phyloP scores from a whole-genome alignment of 2,113 vertebrate species.

The Platysteira castanea region DNA sequence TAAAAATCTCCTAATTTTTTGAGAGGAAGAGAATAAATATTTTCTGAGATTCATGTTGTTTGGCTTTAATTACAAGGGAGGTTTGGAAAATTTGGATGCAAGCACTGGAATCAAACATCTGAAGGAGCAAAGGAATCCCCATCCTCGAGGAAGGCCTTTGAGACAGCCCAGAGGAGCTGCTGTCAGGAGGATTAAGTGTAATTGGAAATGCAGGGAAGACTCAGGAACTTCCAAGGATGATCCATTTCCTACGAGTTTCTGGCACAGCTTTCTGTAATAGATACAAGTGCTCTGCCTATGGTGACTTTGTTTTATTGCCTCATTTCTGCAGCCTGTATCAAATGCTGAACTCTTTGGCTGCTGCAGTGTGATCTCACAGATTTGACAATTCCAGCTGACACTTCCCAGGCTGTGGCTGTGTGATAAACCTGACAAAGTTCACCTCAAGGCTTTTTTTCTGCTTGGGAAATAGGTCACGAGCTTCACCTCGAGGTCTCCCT shows the following conservation, averaged over 20 bases:
- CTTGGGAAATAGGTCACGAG: background rate
- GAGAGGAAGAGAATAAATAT: background rate
- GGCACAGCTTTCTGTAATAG: background rate
- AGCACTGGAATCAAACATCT: background rate
- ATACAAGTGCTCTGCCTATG: background rate
- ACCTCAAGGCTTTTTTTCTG: background rate
- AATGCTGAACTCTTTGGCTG: background rate
- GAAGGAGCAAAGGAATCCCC: background rate
- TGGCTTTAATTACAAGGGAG: background rate
- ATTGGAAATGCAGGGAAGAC: background rate
- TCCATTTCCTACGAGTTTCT: background rate
- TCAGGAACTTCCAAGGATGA: background rate
- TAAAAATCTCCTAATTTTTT: background rate
- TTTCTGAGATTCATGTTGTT: background rate
- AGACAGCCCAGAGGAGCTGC: background rate
- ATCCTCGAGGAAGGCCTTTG: background rate
- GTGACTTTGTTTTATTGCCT: background rate
- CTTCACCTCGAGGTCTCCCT: background rate
- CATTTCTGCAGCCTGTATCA: background rate
- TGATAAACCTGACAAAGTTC: slow-evolving; percentile 8
- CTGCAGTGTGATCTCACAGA: background rate
- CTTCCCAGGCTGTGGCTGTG: background rate
- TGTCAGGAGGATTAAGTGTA: background rate
- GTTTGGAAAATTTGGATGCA: background rate
- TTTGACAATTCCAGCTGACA: background rate